A percentile compares a stretch with the other conserved stretches of the same genome.
phyloP scores from a whole-genome alignment of 2,113 vertebrate genomes.

The Catharus bicknelli region DNA sequence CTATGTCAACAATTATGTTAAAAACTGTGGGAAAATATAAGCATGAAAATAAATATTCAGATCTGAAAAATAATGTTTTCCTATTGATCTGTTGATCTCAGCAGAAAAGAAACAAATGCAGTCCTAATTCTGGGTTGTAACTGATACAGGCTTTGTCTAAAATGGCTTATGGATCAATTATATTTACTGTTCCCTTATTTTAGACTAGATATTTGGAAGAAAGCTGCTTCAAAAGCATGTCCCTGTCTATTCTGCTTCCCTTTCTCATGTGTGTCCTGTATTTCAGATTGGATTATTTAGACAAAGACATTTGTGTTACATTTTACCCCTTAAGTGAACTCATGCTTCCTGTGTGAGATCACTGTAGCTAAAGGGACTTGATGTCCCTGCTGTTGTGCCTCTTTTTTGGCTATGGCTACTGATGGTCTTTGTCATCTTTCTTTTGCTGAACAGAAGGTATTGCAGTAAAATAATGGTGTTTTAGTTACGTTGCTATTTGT shows the following conservation, averaged over 20 bases:
- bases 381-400: neutral
- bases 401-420: neutral
- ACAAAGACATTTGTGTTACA: neutral
- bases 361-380: neutral
- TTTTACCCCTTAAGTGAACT: accelerated
- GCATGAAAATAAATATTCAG: neutral
- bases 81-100: neutral
- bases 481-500: neutral
- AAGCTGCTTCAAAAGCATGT: neutral
- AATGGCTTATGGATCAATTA: neutral
- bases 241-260: neutral
- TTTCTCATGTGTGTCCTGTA: neutral
- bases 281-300: neutral
- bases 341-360: neutral
- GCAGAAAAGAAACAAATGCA: neutral
- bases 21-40: neutral
- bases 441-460: neutral
- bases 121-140: neutral
- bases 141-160: neutral
- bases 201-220: neutral
- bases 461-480: accelerated
- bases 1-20: neutral
- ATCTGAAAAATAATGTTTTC: neutral
- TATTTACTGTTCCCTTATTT: neutral
- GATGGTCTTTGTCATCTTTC: neutral